Base-by-base conservation (phyloP, 2,797 vertebrate species). In the Premnoplex brunnescens region DNA sequence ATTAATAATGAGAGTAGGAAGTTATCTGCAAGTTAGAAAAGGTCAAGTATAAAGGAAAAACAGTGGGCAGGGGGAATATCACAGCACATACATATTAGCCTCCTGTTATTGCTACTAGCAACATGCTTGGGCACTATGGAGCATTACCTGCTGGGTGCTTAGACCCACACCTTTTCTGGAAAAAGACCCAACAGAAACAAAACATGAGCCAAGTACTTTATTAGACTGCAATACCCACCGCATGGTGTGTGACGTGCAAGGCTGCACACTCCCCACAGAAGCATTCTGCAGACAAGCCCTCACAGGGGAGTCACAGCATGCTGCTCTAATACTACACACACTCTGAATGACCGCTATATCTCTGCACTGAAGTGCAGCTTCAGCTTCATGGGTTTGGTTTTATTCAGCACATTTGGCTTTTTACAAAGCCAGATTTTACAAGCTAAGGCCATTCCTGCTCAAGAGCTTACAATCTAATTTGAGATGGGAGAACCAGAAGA, bases 381-480 rank as follows among this genome's bases (percentile, higher is more conserved):
- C 21, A 13, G 39, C 37, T 41, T 68, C 0, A 0, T 0, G 2
- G 1, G 30, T 32, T 15, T 9, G 2, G 4, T 46, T 94, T 92
- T 93, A 89, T 84, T 93, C 24, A 56, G 4, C 0, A 27, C 1
- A 39, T 12, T 4, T 14, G 8, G 19, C 28, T 56, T 85, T 80
- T 26, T 46, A 88, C 56, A 84, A 27, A 6, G 8, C 20, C 14
- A 6, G 1, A 20, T 76, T 58, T 85, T 91, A 68, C 56, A 77
- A n/a, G 16, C 19, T 3, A 20, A 39, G 4, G 27, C 19, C 5
- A 9, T 32, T 93, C 77, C 92, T 95, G 92, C 88, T 86, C 41
- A 27, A 69, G 46, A 94, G 91, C 95, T 94, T 81, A 93, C 87
- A 96, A 55, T 94, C 91, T 94, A 88, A n/a, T 72, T 92, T 89